Base-by-base conservation (phyloP, 2,888 invertebrate species). In the Xestia xanthographa region DNA sequence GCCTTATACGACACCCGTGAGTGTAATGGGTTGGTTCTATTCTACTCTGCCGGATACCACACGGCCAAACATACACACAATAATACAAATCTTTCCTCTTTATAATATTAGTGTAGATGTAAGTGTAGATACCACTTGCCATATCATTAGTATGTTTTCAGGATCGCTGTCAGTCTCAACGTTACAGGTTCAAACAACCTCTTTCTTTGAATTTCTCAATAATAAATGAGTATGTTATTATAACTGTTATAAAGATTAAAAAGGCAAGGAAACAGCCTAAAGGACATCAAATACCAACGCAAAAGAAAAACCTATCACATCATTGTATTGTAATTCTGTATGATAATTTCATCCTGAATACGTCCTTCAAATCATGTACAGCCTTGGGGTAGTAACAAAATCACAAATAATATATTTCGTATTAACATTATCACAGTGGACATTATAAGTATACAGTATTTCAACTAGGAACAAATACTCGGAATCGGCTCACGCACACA, bases 381-480 rank as follows among this genome's bases (percentile, higher is more conserved):
- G n/a, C 53, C 62, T 53, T 50, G 12, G 58, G 53, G 41, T 34
- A 14, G 41, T 26, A 41, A 63, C 56, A 56, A 75, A 72, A 71
- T 66, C 17, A 75, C 34, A 72, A 72, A 77, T n/a, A n/a, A n/a
- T n/a, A n/a, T 72, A 72, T 63, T 68, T 22, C 26, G 22, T n/a
- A 48, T 63, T 63, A 41, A 26, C 20, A 5, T 60, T 60, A 60
- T 34, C 60, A 60, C 60, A 60, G 34, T 34, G 29, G 29, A 20
- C 26, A 5, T 60, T 60, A 3, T 60, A 9, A 60, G 1, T 34
- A 58, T 3, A 58, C 60, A 60, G 60, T 60, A 60, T 4, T 34
- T 60, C 60, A 60, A 60, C 20, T 60, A 20, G 34, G 20, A 60
- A 20, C 56, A 26, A 56, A 56, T 14, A 1, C 11, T 53, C 53